These are phyloP conservation scores for Aspidiotus rigidus DNA, from an alignment of 2,888 invertebrate species.

Conservation along the genomic window DNA sequence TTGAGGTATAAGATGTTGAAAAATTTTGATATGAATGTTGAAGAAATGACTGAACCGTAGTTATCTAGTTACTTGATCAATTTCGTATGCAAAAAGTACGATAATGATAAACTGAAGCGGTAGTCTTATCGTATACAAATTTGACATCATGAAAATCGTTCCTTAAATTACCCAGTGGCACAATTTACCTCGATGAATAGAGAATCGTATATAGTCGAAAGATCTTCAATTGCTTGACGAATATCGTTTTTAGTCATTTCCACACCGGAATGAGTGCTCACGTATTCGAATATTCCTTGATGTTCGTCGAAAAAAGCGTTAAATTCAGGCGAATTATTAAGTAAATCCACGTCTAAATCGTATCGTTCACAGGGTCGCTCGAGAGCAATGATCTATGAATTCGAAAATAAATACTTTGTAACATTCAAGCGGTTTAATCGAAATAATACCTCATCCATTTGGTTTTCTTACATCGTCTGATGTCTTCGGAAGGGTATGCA, in stretches of 20 bases:
- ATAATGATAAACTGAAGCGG: not conserved
- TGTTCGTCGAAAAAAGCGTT: slow-evolving; percentile 19
- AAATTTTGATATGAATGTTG: too few relatives aligned
- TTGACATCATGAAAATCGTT: not conserved
- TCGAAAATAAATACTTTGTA: not conserved
- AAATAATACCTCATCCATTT: not conserved
- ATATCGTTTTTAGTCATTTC: slow-evolving; percentile 8
- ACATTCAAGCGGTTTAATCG: not conserved
- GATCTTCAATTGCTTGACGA: not conserved
- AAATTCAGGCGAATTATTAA: slow-evolving; percentile 21
- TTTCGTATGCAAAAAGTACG: not conserved
- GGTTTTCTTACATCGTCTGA: slow-evolving; percentile 45
- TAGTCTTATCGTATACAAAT: not conserved
- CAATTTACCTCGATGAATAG: slow-evolving; percentile 14
- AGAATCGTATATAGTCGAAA: slow-evolving; percentile 9
- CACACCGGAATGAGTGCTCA: not conserved
- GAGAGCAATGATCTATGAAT: slow-evolving; percentile 12
- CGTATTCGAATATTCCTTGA: not conserved
- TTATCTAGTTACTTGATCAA: not conserved
- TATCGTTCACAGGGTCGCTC: slow-evolving; percentile 17
- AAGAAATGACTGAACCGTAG: too few relatives aligned
- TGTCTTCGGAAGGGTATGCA: slow-evolving; percentile 44
- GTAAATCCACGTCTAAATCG: slow-evolving; percentile 16
- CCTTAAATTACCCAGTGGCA: not conserved
- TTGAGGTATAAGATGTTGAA: too few relatives aligned